Conservation (phyloP, 2,797 vertebrate species). For the Pampus argenteus region DNA sequence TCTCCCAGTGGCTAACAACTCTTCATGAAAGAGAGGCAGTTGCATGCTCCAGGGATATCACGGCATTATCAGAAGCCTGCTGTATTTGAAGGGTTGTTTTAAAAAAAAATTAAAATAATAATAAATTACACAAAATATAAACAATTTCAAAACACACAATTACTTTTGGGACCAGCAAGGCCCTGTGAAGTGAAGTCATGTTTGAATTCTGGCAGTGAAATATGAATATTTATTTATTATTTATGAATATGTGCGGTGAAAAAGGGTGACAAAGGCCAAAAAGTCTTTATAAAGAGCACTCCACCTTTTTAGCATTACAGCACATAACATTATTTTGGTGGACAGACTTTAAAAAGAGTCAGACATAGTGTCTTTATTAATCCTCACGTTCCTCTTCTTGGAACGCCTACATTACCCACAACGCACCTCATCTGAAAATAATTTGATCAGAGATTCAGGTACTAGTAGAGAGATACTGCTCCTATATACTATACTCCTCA, state of each 20-base stretch:
- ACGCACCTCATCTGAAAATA: too few species aligned
- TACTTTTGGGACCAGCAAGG: constrained; percentile 41
- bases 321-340: too few species aligned
- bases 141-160: constrained; percentile 46
- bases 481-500: too few species aligned
- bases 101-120: too few species aligned
- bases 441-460: too few species aligned
- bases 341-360: too few species aligned
- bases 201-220: constrained; percentile 1
- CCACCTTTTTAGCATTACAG: too few species aligned
- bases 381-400: too few species aligned
- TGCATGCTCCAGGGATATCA: constrained; percentile 79
- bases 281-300: not conserved
- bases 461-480: too few species aligned
- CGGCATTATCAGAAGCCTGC: constrained; percentile 69
- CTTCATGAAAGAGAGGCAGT: constrained; percentile 78
- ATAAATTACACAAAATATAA: constrained; percentile 55
- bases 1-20: constrained; percentile 81
- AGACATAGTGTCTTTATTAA: too few species aligned
- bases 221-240: too few species aligned
- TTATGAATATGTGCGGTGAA: not conserved
- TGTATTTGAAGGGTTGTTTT: constrained; percentile 47
- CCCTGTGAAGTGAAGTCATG: not conserved
- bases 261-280: not conserved
- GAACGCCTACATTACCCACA: too few species aligned